Base-by-base conservation (phyloP, 1,140 invertebrate species). In the Ericerus pela region DNA sequence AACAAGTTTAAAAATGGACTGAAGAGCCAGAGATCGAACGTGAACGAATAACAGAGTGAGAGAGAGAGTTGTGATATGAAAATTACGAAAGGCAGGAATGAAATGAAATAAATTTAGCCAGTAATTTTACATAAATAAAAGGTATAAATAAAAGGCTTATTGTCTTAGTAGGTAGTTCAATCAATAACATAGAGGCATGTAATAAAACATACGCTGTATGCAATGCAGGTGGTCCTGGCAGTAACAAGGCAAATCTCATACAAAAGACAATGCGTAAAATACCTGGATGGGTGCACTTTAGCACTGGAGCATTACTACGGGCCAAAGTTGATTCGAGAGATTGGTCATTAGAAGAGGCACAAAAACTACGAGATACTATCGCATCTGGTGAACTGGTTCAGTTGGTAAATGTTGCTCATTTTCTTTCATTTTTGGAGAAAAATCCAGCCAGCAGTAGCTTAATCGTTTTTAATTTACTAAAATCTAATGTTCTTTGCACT, bases 341-440 rank as follows among this genome's bases (percentile, higher is more conserved):
- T 5, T 18, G 71, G 72, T 51, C 75, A 70, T 43, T 75, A 70
- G 78, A 81, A 58, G 70, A 61, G 18, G 30, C 58, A 68, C 74
- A 38, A 68, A 73, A 56, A 69, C 79, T 63, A 66, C 71, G 79
- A 51, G 76, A 83, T 24, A 78, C 83, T 10, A 78, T 94, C 58
- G 75, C 79, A 30, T 79, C 79, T n/a, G 89, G 89, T 6, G 87
- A 91, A 66, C 75, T 91, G 68, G 85, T 85, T 1, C n/a, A n/a
- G n/a, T n/a, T n/a, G n/a, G 75, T 76, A 58, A 64, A 62, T 54
- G 10, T 30, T n/a, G n/a, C n/a, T n/a, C n/a, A n/a, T n/a, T n/a
- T n/a, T n/a, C n/a, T n/a, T n/a, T n/a, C n/a, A n/a, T n/a, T n/a
- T n/a, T n/a, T n/a, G n/a, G n/a, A n/a, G n/a, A n/a, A n/a, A n/a